phyloP scores from a whole-genome alignment of 2,797 vertebrate species.

The Borostomias antarcticus region DNA sequence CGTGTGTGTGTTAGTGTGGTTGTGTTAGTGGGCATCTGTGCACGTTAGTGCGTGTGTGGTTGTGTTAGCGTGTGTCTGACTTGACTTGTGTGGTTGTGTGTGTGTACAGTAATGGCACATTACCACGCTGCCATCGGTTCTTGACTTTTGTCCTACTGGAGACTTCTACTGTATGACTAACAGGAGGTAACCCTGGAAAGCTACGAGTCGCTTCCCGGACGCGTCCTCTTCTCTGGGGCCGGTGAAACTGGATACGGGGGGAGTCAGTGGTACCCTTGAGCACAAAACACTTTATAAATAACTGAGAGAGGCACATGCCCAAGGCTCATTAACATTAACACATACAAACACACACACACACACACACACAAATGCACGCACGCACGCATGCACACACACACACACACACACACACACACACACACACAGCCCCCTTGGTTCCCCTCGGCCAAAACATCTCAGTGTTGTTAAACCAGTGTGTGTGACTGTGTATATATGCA shows the following conservation, averaged over 20 bases:
- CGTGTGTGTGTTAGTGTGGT: neutral
- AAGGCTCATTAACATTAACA: conserved; percentile 47
- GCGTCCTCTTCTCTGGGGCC: conserved; percentile 38
- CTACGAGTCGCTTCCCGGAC: conserved; percentile 20
- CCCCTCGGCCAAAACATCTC: neutral
- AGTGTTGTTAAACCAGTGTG: neutral
- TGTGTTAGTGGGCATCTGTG: neutral
- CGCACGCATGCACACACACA: conserved; percentile 20
- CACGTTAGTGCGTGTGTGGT: neutral
- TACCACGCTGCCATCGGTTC: neutral
- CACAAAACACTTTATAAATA: conserved; percentile 80
- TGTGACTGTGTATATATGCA: neutral
- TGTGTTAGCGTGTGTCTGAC: neutral
- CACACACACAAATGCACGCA: conserved; percentile 23
- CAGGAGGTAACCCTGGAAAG: conserved; percentile 50
- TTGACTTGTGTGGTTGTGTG: neutral
- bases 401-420: conserved; percentile 15
- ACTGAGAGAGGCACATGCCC: conserved; percentile 68
- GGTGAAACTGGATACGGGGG: conserved; percentile 59
- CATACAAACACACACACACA: conserved; percentile 4
- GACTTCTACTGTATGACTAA: conserved; percentile 7
- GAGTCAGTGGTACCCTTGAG: conserved; percentile 65
- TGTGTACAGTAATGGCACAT: neutral
- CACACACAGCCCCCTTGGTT: conserved; percentile 10
- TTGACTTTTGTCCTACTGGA: neutral